Conservation (phyloP, 23 tunicate genomes). For the Halocynthia roretzi region DNA sequence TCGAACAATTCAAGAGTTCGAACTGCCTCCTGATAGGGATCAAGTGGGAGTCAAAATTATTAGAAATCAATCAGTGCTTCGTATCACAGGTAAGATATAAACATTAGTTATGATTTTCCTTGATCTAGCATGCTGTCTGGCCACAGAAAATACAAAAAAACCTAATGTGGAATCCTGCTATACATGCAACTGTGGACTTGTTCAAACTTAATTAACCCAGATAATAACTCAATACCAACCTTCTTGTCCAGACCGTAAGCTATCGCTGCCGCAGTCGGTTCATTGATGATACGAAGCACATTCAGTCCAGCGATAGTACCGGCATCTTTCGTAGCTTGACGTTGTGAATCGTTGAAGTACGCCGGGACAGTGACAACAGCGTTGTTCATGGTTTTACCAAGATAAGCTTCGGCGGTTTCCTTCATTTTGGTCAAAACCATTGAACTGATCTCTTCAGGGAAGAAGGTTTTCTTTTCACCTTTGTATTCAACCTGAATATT, state of each 20-base stretch:
- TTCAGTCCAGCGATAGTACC: slow-evolving; percentile 80
- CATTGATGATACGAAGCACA: slow-evolving; percentile 81
- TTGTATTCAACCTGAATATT: slow-evolving; percentile 28
- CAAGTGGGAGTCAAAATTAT: not conserved
- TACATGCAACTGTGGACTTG: too few relatives aligned
- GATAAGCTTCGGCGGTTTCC: slow-evolving; percentile 72
- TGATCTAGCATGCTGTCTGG: slow-evolving; percentile 31
- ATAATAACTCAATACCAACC: slow-evolving; percentile 14
- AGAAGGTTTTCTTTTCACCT: slow-evolving; percentile 67
- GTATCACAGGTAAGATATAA: not conserved
- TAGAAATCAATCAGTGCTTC: slow-evolving; percentile 6
- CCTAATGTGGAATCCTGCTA: slow-evolving; percentile 18
- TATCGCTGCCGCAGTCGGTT: slow-evolving; percentile 88
- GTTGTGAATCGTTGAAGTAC: slow-evolving; percentile 81
- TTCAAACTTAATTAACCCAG: too few relatives aligned
- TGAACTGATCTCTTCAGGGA: slow-evolving; percentile 84
- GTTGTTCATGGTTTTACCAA: slow-evolving; percentile 56
- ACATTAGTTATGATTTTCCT: slow-evolving; percentile 15
- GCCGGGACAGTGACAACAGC: slow-evolving; percentile 81
- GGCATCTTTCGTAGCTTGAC: slow-evolving; percentile 88
- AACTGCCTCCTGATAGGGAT: not conserved
- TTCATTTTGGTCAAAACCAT: slow-evolving; percentile 70
- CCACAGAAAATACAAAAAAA: slow-evolving; percentile 5
- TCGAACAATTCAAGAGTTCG: too few relatives aligned
- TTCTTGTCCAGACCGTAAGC: slow-evolving; percentile 85